These are phyloP conservation scores for Nephrocerus scutellatus DNA, from an alignment of 2,888 invertebrate genomes.

Conservation along the genomic window DNA sequence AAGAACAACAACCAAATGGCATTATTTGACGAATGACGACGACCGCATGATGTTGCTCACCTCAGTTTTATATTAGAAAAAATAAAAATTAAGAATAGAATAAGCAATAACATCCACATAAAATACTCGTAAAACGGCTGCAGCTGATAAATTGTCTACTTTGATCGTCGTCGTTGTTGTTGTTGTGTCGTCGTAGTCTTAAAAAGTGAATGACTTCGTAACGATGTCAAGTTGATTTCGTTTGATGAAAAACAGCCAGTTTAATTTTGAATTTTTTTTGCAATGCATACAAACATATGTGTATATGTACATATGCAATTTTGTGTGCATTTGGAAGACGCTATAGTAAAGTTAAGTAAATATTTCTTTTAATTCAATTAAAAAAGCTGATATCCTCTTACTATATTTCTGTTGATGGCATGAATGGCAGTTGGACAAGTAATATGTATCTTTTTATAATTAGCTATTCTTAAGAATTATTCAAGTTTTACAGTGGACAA, in stretches of 20 bases:
- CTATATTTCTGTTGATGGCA: too few relatives aligned
- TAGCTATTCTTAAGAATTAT: too few relatives aligned
- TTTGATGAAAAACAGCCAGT: constrained; percentile 9
- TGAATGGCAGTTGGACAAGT: too few relatives aligned
- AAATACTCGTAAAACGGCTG: constrained; percentile 10
- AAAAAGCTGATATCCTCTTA: too few relatives aligned
- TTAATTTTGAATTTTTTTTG: constrained; percentile 7
- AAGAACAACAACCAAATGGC: background rate
- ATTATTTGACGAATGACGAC: background rate
- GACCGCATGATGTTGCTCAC: background rate
- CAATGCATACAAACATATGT: constrained; percentile 1
- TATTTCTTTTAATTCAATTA: too few relatives aligned
- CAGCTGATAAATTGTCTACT: too few relatives aligned
- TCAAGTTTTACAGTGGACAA: too few relatives aligned
- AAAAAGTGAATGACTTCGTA: constrained; percentile 26
- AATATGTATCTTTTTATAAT: too few relatives aligned
- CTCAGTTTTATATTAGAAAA: constrained; percentile 8
- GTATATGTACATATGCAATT: constrained; percentile 4
- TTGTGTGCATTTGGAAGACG: too few relatives aligned
- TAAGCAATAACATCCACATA: constrained; percentile 8
- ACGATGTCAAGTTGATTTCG: constrained; percentile 27
- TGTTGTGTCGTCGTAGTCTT: background rate
- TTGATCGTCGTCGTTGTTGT: too few relatives aligned
- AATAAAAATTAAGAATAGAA: constrained; percentile 10
- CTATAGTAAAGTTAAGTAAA: too few relatives aligned